Evolutionary conservation across 2,888 invertebrate genomes (phyloP).

Genomic region (Hirudinaria manillensis): DNA sequence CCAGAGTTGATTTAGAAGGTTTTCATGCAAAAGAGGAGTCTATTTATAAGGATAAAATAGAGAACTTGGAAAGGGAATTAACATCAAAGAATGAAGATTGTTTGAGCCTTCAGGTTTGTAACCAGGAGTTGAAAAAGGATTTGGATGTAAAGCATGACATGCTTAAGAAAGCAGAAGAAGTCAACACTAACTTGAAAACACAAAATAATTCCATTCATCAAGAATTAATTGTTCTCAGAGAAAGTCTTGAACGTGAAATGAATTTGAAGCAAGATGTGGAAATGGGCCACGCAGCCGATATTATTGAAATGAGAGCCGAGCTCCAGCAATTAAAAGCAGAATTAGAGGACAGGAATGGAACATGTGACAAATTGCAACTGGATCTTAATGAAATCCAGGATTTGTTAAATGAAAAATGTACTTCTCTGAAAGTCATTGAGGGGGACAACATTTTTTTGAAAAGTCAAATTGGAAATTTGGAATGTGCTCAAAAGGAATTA

Average conservation of each 20-base stretch:
- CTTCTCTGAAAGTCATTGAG: conserved; percentile 11
- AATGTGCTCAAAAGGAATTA: not conserved
- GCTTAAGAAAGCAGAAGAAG: too few species aligned
- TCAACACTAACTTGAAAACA: not conserved
- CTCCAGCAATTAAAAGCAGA: too few species aligned
- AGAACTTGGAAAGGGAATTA: too few species aligned
- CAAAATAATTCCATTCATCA: not conserved
- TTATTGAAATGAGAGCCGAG: conserved; percentile 19
- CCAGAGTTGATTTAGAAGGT: too few species aligned
- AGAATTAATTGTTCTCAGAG: conserved; percentile 3
- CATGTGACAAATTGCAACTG: not conserved
- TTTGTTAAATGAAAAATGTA: not conserved
- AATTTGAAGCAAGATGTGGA: not conserved
- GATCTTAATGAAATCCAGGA: conserved; percentile 19
- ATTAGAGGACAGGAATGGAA: not conserved
- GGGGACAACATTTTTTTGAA: not conserved
- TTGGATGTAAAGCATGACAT: too few species aligned
- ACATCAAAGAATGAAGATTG: too few species aligned
- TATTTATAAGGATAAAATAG: too few species aligned
- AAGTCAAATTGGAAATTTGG: not conserved
- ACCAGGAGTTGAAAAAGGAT: too few species aligned
- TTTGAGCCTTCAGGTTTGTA: too few species aligned
- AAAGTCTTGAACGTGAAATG: not conserved
- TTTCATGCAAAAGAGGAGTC: too few species aligned
- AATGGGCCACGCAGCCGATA: not conserved